Evolutionary conservation across 2,888 invertebrate genomes (phyloP), one percentile per base, ranked within the genome.

Genomic region (Drosophila rellima): DNA sequence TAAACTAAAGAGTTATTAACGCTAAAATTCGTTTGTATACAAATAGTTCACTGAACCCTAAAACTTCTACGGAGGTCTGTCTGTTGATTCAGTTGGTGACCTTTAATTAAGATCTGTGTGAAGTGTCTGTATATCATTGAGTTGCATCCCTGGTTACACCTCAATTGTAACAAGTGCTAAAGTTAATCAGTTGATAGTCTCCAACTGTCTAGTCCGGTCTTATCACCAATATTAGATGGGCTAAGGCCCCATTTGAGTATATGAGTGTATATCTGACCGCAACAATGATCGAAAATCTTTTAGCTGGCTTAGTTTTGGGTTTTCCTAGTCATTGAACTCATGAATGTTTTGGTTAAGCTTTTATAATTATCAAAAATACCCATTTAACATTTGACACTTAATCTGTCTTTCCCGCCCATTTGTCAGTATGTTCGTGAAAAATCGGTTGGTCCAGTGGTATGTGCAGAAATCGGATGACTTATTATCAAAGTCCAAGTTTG

Each of bases 401-500:
- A 29, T 20, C 42, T 13, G 18, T 1, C 37, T 15, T 6, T n/a
- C 35, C 37, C 39, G n/a, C 7, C 35, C 6, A 1, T 11, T 10
- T 5, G 10, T 23, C 10, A 45, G 8, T 37, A 13, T n/a, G 23
- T 26, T 33, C 29, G 18, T 29, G 15, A 17, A 44, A 6, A 33
- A n/a, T 29, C 23, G 35, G 39, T 29, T 71, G 83, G 60, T 66
- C 60, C 71, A 69, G 29, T 47, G 51, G 13, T 48, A 51, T 63
- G 57, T 64, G 61, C 47, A 80, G 61, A 65, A 69, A 82, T 89
- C 82, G 68, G 63, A 70, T 81, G 82, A 88, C 70, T 81, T 81
- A 68, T 82, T 67, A 37, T 69, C 89, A 83, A 83, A 89, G 89
- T 89, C 86, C 88, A 87, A 40, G 56, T 56, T 62, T 55, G 59